Evolutionary conservation across 2,113 vertebrate genomes (phyloP).

Genomic region (Geococcyx californianus): DNA sequence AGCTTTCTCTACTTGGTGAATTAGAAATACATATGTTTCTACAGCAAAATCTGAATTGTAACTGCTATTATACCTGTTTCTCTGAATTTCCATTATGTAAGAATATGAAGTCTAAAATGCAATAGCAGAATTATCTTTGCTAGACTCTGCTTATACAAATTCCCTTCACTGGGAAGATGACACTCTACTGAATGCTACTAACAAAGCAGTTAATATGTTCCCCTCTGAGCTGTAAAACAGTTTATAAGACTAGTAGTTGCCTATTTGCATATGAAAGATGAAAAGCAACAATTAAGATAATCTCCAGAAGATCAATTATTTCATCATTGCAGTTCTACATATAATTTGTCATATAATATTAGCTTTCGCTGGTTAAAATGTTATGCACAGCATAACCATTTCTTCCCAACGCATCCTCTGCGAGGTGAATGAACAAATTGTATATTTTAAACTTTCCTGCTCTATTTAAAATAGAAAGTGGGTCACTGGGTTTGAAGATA

Average conservation of each 20-base stretch:
- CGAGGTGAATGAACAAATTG: not conserved
- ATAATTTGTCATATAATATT: not conserved
- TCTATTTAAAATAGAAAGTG: slow-evolving; percentile 16
- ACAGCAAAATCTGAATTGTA: slow-evolving; percentile 3
- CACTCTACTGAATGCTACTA: not conserved
- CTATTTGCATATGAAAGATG: slow-evolving; percentile 43
- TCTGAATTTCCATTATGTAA: slow-evolving; percentile 1
- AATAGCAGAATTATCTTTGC: not conserved
- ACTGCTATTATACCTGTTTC: not conserved
- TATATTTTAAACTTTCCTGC: not conserved
- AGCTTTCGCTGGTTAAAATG: not conserved
- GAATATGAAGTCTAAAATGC: not conserved
- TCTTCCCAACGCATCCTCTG: not conserved
- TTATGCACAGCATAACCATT: not conserved
- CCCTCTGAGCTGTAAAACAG: not conserved
- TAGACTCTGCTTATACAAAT: not conserved
- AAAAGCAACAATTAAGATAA: not conserved
- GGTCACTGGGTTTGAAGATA: slow-evolving; percentile 35
- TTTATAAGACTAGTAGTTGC: not conserved
- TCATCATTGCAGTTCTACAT: not conserved
- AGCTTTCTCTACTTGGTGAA: not conserved
- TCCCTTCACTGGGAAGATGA: not conserved
- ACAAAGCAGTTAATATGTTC: not conserved
- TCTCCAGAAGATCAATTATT: slow-evolving; percentile 2
- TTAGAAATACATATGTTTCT: not conserved